Conservation (phyloP, 2,797 vertebrate species). For the Manis pentadactyla region DNA sequence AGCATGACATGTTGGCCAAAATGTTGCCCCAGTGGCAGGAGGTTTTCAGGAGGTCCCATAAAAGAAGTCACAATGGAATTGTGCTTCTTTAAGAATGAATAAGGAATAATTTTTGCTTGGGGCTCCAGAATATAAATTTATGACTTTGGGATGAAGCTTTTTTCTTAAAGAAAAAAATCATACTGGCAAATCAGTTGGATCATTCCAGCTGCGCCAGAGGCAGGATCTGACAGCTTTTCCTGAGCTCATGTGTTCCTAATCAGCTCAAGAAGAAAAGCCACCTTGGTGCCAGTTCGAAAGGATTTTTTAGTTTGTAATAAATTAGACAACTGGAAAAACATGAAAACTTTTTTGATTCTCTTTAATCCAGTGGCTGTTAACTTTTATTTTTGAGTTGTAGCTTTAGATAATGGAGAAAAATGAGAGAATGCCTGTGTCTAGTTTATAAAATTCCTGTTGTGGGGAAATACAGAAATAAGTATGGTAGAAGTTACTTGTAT, state of each 20-base stretch:
- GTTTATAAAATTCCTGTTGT: slow-evolving; percentile 40
- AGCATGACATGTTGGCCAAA: not conserved
- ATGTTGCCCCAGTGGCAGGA: not conserved
- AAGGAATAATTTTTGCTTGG: slow-evolving; percentile 58
- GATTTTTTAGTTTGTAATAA: slow-evolving; percentile 73
- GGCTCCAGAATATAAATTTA: slow-evolving; percentile 66
- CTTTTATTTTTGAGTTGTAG: slow-evolving; percentile 59
- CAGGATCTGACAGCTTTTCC: slow-evolving; percentile 81
- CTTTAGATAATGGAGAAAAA: slow-evolving; percentile 50
- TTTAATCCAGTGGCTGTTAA: slow-evolving; percentile 59
- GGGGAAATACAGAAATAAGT: slow-evolving; percentile 44
- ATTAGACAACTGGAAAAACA: slow-evolving; percentile 76
- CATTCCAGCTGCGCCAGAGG: slow-evolving; percentile 76
- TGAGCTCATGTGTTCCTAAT: slow-evolving; percentile 79
- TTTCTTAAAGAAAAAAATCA: slow-evolving; percentile 75
- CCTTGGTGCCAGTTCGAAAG: slow-evolving; percentile 78
- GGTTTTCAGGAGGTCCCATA: not conserved
- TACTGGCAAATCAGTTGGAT: slow-evolving; percentile 78
- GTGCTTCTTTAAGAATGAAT: slow-evolving; percentile 48
- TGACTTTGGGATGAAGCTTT: slow-evolving; percentile 80
- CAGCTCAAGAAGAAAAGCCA: slow-evolving; percentile 79
- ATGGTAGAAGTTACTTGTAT: not conserved
- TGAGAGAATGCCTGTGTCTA: slow-evolving; percentile 48
- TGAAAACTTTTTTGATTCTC: slow-evolving; percentile 58
- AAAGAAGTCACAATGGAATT: not conserved